phyloP scores from a whole-genome alignment of 2,888 invertebrate genomes.

The Ashinkailepas kermadecensis region DNA sequence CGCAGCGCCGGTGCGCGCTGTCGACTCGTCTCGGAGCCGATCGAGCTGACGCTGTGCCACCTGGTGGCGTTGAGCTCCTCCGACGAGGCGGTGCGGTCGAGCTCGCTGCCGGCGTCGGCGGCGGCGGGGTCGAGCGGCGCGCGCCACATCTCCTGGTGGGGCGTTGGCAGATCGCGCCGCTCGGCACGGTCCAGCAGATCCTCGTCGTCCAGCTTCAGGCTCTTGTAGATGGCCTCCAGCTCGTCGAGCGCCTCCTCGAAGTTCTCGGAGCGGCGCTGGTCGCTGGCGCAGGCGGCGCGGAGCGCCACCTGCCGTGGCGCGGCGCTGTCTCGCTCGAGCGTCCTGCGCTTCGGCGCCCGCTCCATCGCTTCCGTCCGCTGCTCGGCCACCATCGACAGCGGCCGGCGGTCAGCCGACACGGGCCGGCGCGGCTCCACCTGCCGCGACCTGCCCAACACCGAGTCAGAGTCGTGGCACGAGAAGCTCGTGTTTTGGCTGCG shows the following conservation, averaged over 20 bases:
- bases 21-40: slow-evolving; percentile 25
- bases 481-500: slow-evolving; percentile 11
- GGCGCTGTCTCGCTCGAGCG: too few species aligned
- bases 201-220: slow-evolving; percentile 68
- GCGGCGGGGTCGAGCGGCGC: slow-evolving; percentile 29
- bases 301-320: neutral
- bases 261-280: slow-evolving; percentile 30
- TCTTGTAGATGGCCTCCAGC: slow-evolving; percentile 76
- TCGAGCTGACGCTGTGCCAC: slow-evolving; percentile 28
- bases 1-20: slow-evolving; percentile 39
- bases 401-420: neutral
- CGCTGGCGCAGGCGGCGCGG: slow-evolving; percentile 13
- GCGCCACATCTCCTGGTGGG: slow-evolving; percentile 37
- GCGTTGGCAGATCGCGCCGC: slow-evolving; percentile 57
- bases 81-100: slow-evolving; percentile 32
- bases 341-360: neutral
- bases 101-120: slow-evolving; percentile 40
- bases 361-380: neutral
- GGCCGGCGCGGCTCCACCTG: neutral
- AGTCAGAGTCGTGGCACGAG: slow-evolving; percentile 14
- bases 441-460: neutral
- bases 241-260: slow-evolving; percentile 69
- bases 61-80: slow-evolving; percentile 22
- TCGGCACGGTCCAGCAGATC: slow-evolving; percentile 72
- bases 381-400: neutral